Evolutionary conservation across 1,140 invertebrate species (phyloP).

Genomic region (Leptoteleia sp.): DNA sequence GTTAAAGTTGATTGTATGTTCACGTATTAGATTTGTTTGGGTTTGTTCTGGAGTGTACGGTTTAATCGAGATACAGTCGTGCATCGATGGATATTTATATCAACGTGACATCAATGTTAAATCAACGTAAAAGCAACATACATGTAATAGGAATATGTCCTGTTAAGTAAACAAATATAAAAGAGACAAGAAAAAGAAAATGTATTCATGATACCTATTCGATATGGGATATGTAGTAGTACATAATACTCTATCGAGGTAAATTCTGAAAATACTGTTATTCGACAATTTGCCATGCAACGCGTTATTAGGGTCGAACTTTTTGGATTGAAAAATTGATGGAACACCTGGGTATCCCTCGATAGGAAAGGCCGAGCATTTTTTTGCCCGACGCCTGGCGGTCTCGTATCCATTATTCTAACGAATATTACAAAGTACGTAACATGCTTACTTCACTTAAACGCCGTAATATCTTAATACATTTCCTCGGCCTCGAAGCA

Average conservation of each 20-base stretch:
- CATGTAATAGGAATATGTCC: no score
- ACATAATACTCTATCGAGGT: background rate
- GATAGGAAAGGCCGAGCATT: slow-evolving; percentile 2
- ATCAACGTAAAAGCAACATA: no score
- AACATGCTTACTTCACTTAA: slow-evolving; percentile 59
- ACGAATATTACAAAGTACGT: slow-evolving; percentile 60
- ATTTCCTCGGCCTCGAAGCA: slow-evolving; percentile 46
- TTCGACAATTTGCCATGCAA: background rate
- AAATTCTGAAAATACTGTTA: background rate
- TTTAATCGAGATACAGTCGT: no score
- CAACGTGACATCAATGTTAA: no score
- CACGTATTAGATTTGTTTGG: no score
- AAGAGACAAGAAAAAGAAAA: no score
- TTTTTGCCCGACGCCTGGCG: slow-evolving; percentile 29
- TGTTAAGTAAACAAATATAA: no score
- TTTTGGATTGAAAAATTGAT: slow-evolving; percentile 23
- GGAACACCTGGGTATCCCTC: slow-evolving; percentile 27
- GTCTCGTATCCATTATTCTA: slow-evolving; percentile 52
- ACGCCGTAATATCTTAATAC: slow-evolving; percentile 60
- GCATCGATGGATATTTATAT: no score
- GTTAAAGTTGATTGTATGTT: no score
- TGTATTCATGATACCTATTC: no score
- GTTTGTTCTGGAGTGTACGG: no score
- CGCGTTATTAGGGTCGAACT: background rate
- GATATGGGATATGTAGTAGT: no score